A percentile compares a stretch with the other conserved stretches of the same genome.
phyloP scores from a whole-genome alignment of 2,888 invertebrate species.

The Chymomyza amoena region DNA sequence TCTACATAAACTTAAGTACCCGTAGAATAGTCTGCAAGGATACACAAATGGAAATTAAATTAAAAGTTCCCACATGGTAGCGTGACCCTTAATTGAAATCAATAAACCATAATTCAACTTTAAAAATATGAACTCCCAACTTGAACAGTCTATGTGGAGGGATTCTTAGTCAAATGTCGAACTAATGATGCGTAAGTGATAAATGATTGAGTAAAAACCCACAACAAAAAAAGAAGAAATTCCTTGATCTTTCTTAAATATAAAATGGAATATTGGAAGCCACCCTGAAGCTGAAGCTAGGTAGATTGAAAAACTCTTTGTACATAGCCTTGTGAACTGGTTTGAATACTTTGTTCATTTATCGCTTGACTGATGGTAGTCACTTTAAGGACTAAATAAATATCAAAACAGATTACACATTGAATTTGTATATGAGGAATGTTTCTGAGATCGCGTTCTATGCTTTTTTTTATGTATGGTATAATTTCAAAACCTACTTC shows the following conservation, averaged over 20 bases:
- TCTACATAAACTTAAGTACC: constrained; percentile 36
- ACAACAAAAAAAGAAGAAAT: background rate
- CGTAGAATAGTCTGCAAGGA: constrained; percentile 54
- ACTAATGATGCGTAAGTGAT: constrained; percentile 52
- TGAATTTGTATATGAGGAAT: no score
- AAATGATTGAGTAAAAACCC: constrained; percentile 32
- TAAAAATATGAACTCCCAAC: background rate
- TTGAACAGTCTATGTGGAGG: constrained; percentile 9
- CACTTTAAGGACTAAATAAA: background rate
- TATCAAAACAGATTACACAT: background rate
- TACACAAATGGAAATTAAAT: constrained; percentile 22
- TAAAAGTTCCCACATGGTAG: constrained; percentile 52
- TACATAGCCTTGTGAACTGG: background rate
- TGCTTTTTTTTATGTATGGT: no score
- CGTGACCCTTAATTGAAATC: constrained; percentile 22
- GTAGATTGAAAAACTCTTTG: background rate
- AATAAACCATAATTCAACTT: constrained; percentile 18
- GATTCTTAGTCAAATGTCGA: constrained; percentile 14
- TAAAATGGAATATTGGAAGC: background rate
- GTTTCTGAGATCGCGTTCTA: no score
- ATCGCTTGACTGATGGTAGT: background rate
- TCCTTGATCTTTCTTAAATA: background rate
- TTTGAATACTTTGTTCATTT: background rate
- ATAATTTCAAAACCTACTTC: no score
- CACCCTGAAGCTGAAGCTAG: background rate